Conservation (phyloP, 2,888 invertebrate species). For the Coleophora flavipennella region DNA sequence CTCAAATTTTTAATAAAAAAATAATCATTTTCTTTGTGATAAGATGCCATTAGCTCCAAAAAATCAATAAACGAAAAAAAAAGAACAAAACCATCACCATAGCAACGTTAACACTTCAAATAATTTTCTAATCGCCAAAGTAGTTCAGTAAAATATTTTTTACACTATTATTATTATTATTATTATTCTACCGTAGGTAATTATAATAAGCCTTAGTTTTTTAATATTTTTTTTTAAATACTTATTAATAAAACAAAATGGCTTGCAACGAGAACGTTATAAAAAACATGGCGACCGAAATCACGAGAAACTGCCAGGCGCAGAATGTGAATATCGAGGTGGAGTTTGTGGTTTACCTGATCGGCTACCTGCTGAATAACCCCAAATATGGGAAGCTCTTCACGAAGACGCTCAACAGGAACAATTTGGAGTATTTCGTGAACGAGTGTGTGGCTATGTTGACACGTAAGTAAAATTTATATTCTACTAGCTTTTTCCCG, state of each 20-base stretch:
- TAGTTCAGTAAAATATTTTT: too few relatives aligned
- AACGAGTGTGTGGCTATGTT: conserved; percentile 62
- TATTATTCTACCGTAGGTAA: too few relatives aligned
- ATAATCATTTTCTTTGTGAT: too few relatives aligned
- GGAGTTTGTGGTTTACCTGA: conserved; percentile 66
- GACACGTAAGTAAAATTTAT: conserved; percentile 37
- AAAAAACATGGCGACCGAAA: conserved; percentile 73
- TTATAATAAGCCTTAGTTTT: too few relatives aligned
- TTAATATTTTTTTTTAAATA: too few relatives aligned
- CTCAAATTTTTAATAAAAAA: too few relatives aligned
- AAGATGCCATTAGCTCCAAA: too few relatives aligned
- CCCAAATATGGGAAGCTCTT: conserved; percentile 71
- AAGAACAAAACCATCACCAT: neutral
- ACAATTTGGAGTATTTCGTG: conserved; percentile 67
- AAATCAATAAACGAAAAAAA: too few relatives aligned
- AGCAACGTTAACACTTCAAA: too few relatives aligned
- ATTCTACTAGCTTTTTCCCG: too few relatives aligned
- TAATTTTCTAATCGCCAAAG: too few relatives aligned
- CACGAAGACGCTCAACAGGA: conserved; percentile 53
- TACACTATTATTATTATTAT: too few relatives aligned
- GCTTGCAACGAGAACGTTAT: conserved; percentile 63
- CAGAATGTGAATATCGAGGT: conserved; percentile 50
- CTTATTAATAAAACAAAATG: conserved; percentile 25
- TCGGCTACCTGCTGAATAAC: conserved; percentile 67
- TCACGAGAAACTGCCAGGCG: conserved; percentile 64